Base-by-base conservation (phyloP, 2,888 invertebrate genomes). In the Oxyteleia sp. region DNA sequence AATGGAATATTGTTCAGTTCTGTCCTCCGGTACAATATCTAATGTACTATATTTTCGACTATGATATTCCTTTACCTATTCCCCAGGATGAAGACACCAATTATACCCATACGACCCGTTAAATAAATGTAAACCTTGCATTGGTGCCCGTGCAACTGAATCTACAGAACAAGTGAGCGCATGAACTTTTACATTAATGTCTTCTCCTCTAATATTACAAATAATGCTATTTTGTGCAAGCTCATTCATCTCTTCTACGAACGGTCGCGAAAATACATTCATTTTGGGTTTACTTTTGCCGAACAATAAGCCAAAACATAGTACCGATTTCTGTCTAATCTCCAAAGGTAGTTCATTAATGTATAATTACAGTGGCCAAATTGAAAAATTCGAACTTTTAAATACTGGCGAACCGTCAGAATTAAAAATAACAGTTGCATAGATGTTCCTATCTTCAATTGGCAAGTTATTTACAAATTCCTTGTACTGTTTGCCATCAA, bases 381-480 rank as follows among this genome's bases (percentile, higher is more conserved):
- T 84, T 8, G 47, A 49, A 8, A 15, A 20, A 1, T 13, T 49
- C 8, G 47, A n/a, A 49, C 47, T 49, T 20, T 49, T 49, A 20
- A 49, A 49, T 11, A 49, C 20, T 20, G 47, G 47, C 4, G 20
- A 13, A 4, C 47, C 47, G 11, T 49, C 47, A 4, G 47, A 11
- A 20, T 49, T 49, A 49, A 49, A 49, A 20, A 11, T 49, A 20
- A 49, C 76, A 15, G 69, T 71, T 41, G 51, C 16, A 69, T 43
- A 55, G 3, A 18, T 41, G 35, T 51, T 23, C n/a, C 23, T 15
- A 32, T 71, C 18, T 11, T 59, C 51, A 4, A 15, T 13, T 38
- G 55, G 57, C 15, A 71, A 23, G 11, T 69, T 47, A 23, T 78
- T 69, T 43, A 69, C 57, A 1, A 78, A 51, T n/a, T 4, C 11